phyloP scores from a whole-genome alignment of 64 coral and sea anemone species.

The Porites australiensis region DNA sequence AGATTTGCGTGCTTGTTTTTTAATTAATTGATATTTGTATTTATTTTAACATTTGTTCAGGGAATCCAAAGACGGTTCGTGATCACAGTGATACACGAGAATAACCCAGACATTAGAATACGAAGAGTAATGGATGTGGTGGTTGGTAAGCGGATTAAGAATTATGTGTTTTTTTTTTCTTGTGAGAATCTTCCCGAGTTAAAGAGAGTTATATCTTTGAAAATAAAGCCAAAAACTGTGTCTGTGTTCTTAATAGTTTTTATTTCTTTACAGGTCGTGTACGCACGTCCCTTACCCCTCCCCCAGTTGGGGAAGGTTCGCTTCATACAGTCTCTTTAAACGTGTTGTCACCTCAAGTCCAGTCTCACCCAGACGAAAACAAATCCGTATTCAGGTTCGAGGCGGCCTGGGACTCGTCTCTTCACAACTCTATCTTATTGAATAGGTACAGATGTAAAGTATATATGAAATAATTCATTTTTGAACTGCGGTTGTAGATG shows the following conservation, averaged over 20 bases:
- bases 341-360: conserved; percentile 83
- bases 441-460: conserved; percentile 66
- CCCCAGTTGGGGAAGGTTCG: conserved; percentile 3
- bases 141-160: neutral
- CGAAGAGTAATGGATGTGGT: conserved; percentile 52
- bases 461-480: neutral
- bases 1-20: too few species aligned
- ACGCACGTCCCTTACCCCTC: conserved; percentile 20
- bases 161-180: neutral
- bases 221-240: too few species aligned
- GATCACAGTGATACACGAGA: conserved; percentile 96
- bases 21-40: neutral
- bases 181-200: too few species aligned
- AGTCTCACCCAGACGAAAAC: conserved; percentile 95
- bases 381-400: conserved; percentile 94
- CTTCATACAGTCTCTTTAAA: conserved; percentile 62
- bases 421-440: conserved; percentile 89
- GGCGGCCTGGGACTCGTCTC: conserved; percentile 94
- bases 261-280: conserved; percentile 35
- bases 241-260: too few species aligned
- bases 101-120: conserved; percentile 89
- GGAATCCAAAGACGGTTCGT: conserved; percentile 96
- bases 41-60: conserved; percentile 24
- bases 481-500: neutral
- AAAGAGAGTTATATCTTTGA: too few species aligned